Evolutionary conservation across 2,797 vertebrate species (phyloP).

Genomic region (Limnodromus scolopaceus): DNA sequence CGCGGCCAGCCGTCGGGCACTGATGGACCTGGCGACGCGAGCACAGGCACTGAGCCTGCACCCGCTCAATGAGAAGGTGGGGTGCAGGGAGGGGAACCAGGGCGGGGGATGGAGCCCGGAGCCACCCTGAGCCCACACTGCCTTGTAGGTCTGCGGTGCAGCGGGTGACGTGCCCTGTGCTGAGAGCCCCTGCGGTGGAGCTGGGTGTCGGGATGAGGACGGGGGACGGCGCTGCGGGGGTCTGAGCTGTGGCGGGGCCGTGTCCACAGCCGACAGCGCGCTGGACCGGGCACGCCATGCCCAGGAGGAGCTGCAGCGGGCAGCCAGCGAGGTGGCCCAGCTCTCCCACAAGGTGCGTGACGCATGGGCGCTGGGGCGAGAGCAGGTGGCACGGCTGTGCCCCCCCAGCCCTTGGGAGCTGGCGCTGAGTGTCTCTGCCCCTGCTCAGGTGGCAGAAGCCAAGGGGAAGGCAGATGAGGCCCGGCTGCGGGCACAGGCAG

Average conservation of each 20-base stretch:
- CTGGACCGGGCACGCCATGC: slow-evolving; percentile 88
- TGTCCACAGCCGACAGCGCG: slow-evolving; percentile 85
- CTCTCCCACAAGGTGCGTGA: slow-evolving; percentile 85
- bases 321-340: slow-evolving; percentile 85
- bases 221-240: slow-evolving; percentile 91
- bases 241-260: slow-evolving; percentile 89
- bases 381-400: not conserved
- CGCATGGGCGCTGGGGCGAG: fast-evolving
- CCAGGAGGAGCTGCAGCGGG: slow-evolving; percentile 89
- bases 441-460: slow-evolving; percentile 86
- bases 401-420: not conserved
- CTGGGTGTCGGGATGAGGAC: slow-evolving; percentile 91
- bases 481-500: slow-evolving; percentile 86
- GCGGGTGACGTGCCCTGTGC: slow-evolving; percentile 86
- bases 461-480: slow-evolving; percentile 90
- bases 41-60: slow-evolving; percentile 83
- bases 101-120: not conserved
- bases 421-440: not conserved
- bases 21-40: slow-evolving; percentile 81
- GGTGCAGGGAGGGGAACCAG: fast-evolving
- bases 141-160: slow-evolving; percentile 89
- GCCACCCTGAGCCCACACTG: fast-evolving
- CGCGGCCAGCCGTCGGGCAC: slow-evolving; percentile 84
- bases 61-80: slow-evolving; percentile 92
- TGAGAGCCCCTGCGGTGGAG: slow-evolving; percentile 92